Evolutionary conservation across 2,888 invertebrate species (phyloP).

Genomic region (Euzetes globulus): DNA sequence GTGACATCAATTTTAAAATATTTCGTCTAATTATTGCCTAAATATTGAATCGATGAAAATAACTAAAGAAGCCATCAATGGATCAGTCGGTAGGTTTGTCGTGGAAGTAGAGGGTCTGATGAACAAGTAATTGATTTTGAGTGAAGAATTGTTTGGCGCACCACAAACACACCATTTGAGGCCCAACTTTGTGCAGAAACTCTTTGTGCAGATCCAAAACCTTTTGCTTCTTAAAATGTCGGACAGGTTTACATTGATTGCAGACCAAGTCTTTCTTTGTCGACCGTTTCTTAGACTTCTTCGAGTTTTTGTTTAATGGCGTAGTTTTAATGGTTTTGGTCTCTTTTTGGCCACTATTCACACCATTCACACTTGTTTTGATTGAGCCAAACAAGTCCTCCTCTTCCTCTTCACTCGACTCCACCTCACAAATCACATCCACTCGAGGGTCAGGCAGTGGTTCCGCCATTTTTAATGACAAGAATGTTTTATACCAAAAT

Average conservation of each 20-base stretch:
- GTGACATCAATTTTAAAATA: no score
- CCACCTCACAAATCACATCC: no score
- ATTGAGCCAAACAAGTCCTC: no score
- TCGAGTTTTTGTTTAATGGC: neutral
- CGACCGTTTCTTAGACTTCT: neutral
- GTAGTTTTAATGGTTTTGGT: no score
- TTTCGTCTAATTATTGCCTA: no score
- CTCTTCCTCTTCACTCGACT: no score
- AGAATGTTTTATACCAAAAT: no score
- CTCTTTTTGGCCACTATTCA: neutral
- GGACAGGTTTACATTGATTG: neutral
- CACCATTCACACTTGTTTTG: neutral
- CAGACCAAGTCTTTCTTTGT: neutral
- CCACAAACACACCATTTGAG: neutral
- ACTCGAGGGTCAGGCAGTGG: neutral
- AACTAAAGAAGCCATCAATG: no score
- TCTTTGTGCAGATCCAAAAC: neutral
- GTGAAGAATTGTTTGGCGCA: neutral
- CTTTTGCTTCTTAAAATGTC: neutral
- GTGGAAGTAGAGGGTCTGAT: conserved; percentile 17
- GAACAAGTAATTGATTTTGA: neutral
- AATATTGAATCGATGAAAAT: no score
- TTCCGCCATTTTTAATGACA: neutral
- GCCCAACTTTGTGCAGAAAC: neutral
- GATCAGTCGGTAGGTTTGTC: conserved; percentile 16